Conservation (phyloP, 1,140 invertebrate species). For the Penaeus vannamei region DNA sequence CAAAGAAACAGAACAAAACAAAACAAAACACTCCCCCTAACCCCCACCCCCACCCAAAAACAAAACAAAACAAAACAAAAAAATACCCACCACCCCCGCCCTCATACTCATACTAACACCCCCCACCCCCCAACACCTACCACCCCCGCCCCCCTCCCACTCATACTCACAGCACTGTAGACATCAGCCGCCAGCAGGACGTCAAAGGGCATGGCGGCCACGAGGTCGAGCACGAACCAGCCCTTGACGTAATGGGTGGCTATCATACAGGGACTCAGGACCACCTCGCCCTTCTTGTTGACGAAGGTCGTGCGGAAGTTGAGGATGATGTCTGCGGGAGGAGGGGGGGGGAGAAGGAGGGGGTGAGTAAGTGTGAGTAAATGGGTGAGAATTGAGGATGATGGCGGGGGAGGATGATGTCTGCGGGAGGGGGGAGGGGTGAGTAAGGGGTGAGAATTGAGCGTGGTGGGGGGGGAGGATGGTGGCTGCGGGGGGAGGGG, state of each 20-base stretch:
- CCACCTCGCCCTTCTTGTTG: slow-evolving; percentile 98
- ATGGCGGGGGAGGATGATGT: neutral
- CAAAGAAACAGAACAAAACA: no score
- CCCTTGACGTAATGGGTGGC: slow-evolving; percentile 82
- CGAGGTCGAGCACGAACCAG: slow-evolving; percentile 80
- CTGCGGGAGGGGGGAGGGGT: slow-evolving; percentile 70
- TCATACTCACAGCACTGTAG: slow-evolving; percentile 75
- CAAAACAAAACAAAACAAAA: no score
- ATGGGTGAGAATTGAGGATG: no score
- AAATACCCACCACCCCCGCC: no score
- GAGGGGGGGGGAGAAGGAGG: neutral
- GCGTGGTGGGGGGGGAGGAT: neutral
- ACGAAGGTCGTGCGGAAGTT: slow-evolving; percentile 99
- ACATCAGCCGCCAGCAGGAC: slow-evolving; percentile 90
- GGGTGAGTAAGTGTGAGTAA: neutral
- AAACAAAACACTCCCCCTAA: no score
- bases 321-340: slow-evolving; percentile 78
- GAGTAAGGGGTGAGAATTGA: neutral
- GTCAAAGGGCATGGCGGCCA: slow-evolving; percentile 83
- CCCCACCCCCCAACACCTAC: no score
- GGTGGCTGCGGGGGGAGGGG: slow-evolving; percentile 87
- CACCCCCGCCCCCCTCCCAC: no score
- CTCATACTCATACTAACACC: no score
- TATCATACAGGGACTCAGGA: slow-evolving; percentile 90
- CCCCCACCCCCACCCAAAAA: no score